Base-by-base conservation (phyloP, 2,888 invertebrate species). In the Drosophila pseudotakahashii region DNA sequence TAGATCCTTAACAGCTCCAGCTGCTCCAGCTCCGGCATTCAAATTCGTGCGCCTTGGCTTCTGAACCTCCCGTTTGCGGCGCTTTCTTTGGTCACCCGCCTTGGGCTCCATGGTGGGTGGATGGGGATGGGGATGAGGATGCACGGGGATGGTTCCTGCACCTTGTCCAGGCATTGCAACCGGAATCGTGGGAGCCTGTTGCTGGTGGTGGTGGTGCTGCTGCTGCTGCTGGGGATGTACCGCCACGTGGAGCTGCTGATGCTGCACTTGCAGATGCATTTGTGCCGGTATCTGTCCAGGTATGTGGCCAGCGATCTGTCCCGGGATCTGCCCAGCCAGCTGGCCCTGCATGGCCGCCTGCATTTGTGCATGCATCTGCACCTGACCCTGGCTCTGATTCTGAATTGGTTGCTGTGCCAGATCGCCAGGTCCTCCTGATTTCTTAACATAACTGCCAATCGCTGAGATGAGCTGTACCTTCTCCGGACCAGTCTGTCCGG, bases 31-130 rank as follows among this genome's bases (percentile, higher is more conserved):
- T 3, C 55, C 68, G 93, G 95, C 92, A 94, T 94, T 92, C 0
- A 79, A 67, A 61, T 82, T 82, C 94, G 95, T 78, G n/a, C 96
- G 94, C 52, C 97, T 94, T 84, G 97, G 96, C 87, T 97, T 96
- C 90, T 97, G 96, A 90, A 97, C 96, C 87, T 96, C 95, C 47
- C 96, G 94, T 75, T 96, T 93, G 89, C 96, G 95, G 69, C 95
- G 93, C 89, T 96, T 96, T 79, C 96, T 93, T 10, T 94, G 93
- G 81, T 94, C 94, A 1, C 92, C 92, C 4, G 77, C 75, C 69
- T 89, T 90, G 9, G 75, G 66, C 26, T 81, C 81, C 47, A 57
- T 39, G 9, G 53, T 16, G 39, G 70, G 13, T 2, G 30, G 30
- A 30, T 30, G 26, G 0, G 26, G 26, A 26, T 26, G 26, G 26